phyloP scores from a whole-genome alignment of 2,113 vertebrate species.

The Paramormyrops kingsleyae region DNA sequence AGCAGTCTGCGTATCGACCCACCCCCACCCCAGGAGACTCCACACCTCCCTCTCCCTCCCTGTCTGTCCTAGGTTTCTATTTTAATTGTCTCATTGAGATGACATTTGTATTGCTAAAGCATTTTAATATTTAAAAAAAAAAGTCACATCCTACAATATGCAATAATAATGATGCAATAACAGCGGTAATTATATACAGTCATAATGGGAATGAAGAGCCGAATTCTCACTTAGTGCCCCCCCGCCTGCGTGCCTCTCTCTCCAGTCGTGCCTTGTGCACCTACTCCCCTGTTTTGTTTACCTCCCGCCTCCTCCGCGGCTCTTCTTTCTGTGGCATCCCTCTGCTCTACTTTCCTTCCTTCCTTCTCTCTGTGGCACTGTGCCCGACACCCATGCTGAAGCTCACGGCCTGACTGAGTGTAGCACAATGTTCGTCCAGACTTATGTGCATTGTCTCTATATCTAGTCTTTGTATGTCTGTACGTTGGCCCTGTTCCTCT shows the following conservation, averaged over 20 bases:
- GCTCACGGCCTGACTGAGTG: neutral
- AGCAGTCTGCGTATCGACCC: neutral
- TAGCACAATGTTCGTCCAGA: neutral
- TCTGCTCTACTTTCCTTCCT: neutral
- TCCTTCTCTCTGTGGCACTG: neutral
- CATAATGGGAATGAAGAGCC: neutral
- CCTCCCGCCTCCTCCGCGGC: neutral
- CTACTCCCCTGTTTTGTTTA: neutral
- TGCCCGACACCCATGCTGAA: neutral
- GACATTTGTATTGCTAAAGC: neutral
- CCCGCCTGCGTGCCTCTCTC: neutral
- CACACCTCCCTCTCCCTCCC: neutral
- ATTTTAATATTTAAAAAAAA: neutral
- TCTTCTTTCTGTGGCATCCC: neutral
- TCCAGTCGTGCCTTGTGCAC: neutral
- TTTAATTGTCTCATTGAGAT: neutral
- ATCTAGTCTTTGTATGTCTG: neutral
- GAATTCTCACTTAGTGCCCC: neutral
- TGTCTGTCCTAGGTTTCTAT: neutral
- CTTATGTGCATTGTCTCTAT: neutral
- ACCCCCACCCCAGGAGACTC: neutral
- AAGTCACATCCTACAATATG: neutral
- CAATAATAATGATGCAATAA: neutral
- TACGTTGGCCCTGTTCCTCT: conserved; percentile 17
- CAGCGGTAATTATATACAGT: neutral